Base-by-base conservation (phyloP, 1,140 invertebrate genomes). In the Drosophila nigromelanica region DNA sequence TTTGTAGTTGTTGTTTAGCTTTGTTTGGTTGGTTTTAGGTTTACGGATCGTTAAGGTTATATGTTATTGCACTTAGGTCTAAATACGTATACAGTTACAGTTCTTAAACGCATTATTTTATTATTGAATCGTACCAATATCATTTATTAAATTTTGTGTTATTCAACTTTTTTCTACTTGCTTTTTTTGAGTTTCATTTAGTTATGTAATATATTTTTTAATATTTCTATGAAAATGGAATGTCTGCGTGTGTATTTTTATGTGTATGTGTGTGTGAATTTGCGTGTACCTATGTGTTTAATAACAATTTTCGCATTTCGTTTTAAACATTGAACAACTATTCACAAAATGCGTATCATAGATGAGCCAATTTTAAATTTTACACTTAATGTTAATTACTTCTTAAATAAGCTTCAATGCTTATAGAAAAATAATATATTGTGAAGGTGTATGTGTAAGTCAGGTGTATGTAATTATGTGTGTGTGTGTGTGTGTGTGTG, bases 71-170 rank as follows among this genome's bases (percentile, higher is more conserved):
- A 89, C 83, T 89, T 89, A 89, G 67, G 63, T 80, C 83, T 89
- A 89, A 89, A 89, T 89, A 89, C 83, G 83, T 89, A 89, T 89
- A 89, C 83, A 73, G 77, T 85, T 87, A 81, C 75, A 87, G 68
- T 78, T 82, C 51, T 73, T 71, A 70, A 87, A 87, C 72, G 80
- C 72, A 81, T 60, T 58, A 54, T 30, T 39, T 45, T 56, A 40
- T 79, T 67, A 79, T 76, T 58, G 58, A 78, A 75, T 68, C 67
- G 78, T 69, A 63, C 24, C 54, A 71, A 63, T 12, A 48, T 48
- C 8, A 48, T 47, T 35, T 54, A 24, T 52, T 47, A 11, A 60
- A 60, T 47, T 47, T 47, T 4, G 14, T 14, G 54, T 47, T 8
- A 40, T 55, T 56, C 14, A 21, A 77, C 54, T 76, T 66, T 45